Percentiles rank a stretch among this genome's conserved stretches.
These are phyloP conservation scores for Mayetiola destructor DNA, from an alignment of 2,888 invertebrate species.

Conservation along the genomic window DNA sequence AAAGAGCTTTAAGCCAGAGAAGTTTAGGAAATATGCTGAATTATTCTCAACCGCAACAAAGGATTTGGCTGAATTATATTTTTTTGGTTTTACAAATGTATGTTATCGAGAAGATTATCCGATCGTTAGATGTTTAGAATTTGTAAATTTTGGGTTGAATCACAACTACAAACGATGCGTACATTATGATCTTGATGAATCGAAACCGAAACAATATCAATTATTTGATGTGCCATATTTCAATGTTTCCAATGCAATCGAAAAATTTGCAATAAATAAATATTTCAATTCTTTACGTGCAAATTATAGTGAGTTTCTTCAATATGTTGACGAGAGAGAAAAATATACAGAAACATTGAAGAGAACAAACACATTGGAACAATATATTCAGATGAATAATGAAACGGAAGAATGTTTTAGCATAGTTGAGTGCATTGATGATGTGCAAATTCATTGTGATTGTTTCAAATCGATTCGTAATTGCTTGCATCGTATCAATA, in stretches of 20 bases:
- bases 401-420: not conserved
- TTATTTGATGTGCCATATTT: not conserved
- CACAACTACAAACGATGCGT: not conserved
- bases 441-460: conserved; percentile 3
- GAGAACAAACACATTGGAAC: not conserved
- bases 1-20: not conserved
- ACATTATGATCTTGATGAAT: not conserved
- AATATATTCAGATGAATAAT: not conserved
- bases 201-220: not conserved
- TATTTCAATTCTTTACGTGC: not conserved
- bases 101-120: not conserved
- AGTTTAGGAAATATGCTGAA: not conserved
- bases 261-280: not conserved
- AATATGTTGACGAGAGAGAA: not conserved
- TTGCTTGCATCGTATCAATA: not conserved
- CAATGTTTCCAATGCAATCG: not conserved
- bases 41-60: not conserved
- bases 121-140: not conserved
- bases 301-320: not conserved
- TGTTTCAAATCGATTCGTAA: not conserved
- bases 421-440: not conserved
- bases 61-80: conserved; percentile 1
- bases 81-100: not conserved
- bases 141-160: not conserved
- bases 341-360: not conserved